phyloP scores from a whole-genome alignment of 2,797 vertebrate genomes.

The Gallirallus australis region DNA sequence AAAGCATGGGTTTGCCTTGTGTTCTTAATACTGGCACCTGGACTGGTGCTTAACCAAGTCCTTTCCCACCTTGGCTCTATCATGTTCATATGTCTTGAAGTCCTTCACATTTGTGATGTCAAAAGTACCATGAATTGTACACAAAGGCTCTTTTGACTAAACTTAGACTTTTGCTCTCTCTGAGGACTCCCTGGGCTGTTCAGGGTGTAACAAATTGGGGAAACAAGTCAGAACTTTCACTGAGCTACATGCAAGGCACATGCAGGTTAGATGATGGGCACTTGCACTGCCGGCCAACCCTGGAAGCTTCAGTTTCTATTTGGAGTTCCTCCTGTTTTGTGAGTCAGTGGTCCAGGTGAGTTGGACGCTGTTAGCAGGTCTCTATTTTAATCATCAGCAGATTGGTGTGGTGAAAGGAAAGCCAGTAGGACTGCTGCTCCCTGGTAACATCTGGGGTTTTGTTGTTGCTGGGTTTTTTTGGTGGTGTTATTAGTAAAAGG shows the following conservation, averaged over 20 bases:
- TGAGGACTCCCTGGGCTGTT: not conserved
- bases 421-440: not conserved
- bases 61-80: not conserved
- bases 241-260: not conserved
- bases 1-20: not conserved
- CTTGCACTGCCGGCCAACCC: not conserved
- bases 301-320: not conserved
- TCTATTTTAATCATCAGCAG: not conserved
- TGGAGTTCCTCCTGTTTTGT: not conserved
- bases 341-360: fast-evolving
- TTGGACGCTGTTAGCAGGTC: not conserved
- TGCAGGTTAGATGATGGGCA: not conserved
- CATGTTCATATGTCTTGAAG: not conserved
- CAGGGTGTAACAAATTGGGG: not conserved
- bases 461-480: no score
- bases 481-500: not conserved
- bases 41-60: not conserved
- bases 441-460: not conserved
- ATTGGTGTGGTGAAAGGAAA: not conserved
- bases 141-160: not conserved
- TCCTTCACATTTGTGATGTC: not conserved
- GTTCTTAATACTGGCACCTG: not conserved
- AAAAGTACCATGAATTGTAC: not conserved
- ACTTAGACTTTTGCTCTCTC: fast-evolving
- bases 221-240: not conserved